Evolutionary conservation across 2,113 vertebrate genomes (phyloP), one percentile per base, ranked within the genome.

Genomic region (Oreochromis spilurus): DNA sequence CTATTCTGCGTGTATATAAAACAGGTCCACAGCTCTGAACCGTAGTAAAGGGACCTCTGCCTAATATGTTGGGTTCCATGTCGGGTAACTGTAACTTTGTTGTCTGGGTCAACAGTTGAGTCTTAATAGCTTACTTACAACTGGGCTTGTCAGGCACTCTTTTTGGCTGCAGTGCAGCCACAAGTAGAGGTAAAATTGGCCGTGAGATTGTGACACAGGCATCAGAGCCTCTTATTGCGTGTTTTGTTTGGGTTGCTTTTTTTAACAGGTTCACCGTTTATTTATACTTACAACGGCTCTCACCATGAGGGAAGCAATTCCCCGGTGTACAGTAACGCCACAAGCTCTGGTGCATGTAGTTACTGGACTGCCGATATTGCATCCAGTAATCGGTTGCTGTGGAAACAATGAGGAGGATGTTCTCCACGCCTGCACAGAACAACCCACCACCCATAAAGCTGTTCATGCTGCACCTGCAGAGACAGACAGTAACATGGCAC

Each of bases 341-440:
- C 82, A 95, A 91, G 40, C 95, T 94, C 90, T 96, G 95, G 84
- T 96, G 95, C 94, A 95, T 96, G 93, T 94, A 95, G 93, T 91
- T 96, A 90, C 89, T 94, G 82, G 95, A 96, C 88, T 95, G 94
- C 79, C 90, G 92, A 88, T 96, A 95, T 93, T 96, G 95, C 94
- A 96, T 95, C 95, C 95, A 96, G 88, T 96, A 96, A 94, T 96
- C 95, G 79, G 96, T 96, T 96, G 95, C 96, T 92, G 95, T 97
- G 96, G 96, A 97, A 96, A 97, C 96, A 45, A 96, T 95, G 92
- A 96, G 89, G 88, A 96, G 95, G 94, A 96, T 96, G 93, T 96
- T 96, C 92, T 95, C 96, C 90, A 96, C 89, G 87, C 95, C 94
- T 55, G 95, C 95, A 94, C 95, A 97, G 93, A 97, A 96, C 94